phyloP scores from a whole-genome alignment of 2,113 vertebrate species.

The Atlantisia rogersi region DNA sequence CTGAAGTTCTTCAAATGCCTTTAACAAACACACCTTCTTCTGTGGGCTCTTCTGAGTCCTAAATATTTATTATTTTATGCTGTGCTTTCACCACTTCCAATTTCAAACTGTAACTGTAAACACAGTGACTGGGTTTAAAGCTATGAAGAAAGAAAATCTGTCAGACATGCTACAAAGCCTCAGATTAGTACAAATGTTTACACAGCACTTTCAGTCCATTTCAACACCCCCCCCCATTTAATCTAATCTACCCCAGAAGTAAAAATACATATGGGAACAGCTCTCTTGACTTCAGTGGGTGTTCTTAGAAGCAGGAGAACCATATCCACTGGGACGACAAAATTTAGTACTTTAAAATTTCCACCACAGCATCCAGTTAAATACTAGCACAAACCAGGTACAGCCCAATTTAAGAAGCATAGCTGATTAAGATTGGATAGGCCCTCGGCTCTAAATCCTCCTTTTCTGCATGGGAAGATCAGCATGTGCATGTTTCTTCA shows the following conservation, averaged over 20 bases:
- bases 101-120: neutral
- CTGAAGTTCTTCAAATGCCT: conserved; percentile 49
- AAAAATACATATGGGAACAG: neutral
- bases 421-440: neutral
- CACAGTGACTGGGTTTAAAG: neutral
- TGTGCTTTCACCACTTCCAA: neutral
- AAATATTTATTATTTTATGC: conserved; percentile 35
- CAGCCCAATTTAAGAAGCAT: neutral
- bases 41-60: neutral
- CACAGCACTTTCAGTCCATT: neutral
- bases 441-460: neutral
- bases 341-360: neutral
- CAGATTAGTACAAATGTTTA: neutral
- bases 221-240: neutral
- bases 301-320: neutral
- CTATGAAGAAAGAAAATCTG: neutral
- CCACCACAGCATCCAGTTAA: neutral
- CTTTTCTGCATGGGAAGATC: neutral
- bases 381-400: neutral
- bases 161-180: neutral
- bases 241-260: neutral
- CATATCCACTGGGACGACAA: neutral
- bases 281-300: neutral
- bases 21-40: conserved; percentile 20
- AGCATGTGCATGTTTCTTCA: neutral